Evolutionary conservation across 2,888 invertebrate species (phyloP), one percentile per base, ranked within the genome.

Genomic region (Zaprionus bogoriensis): DNA sequence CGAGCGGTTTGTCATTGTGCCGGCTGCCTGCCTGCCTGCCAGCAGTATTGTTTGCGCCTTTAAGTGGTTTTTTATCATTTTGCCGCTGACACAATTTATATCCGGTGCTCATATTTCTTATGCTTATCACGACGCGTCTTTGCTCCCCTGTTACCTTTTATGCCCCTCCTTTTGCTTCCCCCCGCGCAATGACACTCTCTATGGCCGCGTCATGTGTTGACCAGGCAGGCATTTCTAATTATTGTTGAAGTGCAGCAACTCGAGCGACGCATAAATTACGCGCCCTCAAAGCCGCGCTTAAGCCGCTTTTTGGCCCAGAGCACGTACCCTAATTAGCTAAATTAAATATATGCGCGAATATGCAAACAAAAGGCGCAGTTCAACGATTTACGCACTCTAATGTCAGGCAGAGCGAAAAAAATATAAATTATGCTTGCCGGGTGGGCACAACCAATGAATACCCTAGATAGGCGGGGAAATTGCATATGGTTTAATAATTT

Each of bases 11-110:
- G 83, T 87, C 86, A 86, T 85, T 83, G 86, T 85, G 80, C 77
- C 74, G 74, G 71, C 66, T 72, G 73, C 61, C 63, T 55, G 84
- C 53, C 66, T 72, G 73, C 61, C 63, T 55, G 84, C 53, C 67
- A 71, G 68, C 75, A 77, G 87, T 86, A 87, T 84, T 88, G 88
- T 88, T 88, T 88, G 84, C 84, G 80, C 84, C 84, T 86, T 88
- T 88, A 88, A 87, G 88, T 88, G 88, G 87, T 87, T 87, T 88
- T 89, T 89, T 89, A 89, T 89, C 89, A 88, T 89, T 89, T 88
- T 78, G 82, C 87, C 87, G 88, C 88, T 89, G 89, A 89, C 89
- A 89, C 89, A 89, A 89, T 89, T 89, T 89, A 89, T 89, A 89
- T 89, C 89, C 89, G 88, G 89, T 82, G 87, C 88, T 89, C 89